Percentiles rank a stretch among this genome's conserved stretches.
These are phyloP conservation scores for Lucilia sericata DNA, from an alignment of 1,140 invertebrate species.

Conservation along the genomic window DNA sequence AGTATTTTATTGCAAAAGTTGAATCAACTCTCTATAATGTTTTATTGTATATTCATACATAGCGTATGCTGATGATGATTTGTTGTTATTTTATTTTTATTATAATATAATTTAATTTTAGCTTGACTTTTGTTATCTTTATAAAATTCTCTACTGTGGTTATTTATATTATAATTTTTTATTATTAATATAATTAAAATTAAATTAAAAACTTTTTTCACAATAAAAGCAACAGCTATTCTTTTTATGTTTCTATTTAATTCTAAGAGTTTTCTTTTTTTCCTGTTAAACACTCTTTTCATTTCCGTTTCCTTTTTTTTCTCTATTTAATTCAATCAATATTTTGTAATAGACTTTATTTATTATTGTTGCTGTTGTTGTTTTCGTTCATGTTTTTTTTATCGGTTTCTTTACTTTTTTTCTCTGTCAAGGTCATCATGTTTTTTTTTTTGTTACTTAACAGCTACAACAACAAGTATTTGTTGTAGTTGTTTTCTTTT, in stretches of 20 bases:
- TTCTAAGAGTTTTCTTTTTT: no score
- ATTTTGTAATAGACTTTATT: not conserved
- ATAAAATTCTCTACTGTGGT: not conserved
- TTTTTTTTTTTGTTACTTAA: not conserved
- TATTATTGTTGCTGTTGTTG: not conserved
- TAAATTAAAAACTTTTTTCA: no score
- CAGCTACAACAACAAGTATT: not conserved
- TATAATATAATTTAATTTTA: not conserved
- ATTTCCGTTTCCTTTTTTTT: not conserved
- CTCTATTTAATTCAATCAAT: not conserved
- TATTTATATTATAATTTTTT: no score
- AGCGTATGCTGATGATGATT: not conserved
- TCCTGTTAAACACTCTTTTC: not conserved
- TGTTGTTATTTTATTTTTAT: not conserved
- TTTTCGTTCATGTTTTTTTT: not conserved
- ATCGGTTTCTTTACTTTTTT: not conserved
- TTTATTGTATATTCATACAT: not conserved
- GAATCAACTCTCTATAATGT: not conserved
- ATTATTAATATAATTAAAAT: no score
- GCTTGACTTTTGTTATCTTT: not conserved
- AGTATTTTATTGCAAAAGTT: not conserved
- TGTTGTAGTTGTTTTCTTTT: not conserved
- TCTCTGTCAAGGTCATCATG: slow-evolving; percentile 20
- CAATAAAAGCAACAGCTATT: no score
- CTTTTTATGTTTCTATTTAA: no score